Conservation (phyloP, 2,113 vertebrate species). For the Callionymus lyra region DNA sequence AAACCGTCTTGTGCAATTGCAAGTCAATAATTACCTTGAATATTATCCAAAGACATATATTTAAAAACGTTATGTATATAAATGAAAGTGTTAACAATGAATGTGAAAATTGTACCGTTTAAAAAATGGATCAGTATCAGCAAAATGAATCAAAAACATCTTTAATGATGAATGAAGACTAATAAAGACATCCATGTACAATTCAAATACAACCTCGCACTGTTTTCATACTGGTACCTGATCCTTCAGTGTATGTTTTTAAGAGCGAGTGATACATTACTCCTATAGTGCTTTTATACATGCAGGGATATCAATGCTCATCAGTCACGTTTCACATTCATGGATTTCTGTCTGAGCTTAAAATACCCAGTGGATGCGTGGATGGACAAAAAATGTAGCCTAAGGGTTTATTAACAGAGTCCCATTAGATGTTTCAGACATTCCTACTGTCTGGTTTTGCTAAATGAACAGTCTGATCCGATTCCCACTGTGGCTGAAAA, state of each 20-base stretch:
- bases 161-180: no score
- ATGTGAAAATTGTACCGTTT: no score
- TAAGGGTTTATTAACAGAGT: conserved; percentile 39
- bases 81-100: no score
- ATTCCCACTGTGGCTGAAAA: no score
- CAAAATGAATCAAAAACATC: no score
- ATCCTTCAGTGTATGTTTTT: conserved; percentile 8
- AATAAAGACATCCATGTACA: no score
- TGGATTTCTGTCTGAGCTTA: conserved; percentile 40
- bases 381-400: conserved; percentile 12
- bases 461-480: no score
- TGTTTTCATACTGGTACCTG: conserved; percentile 1
- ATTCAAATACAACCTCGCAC: not conserved
- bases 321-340: conserved; percentile 46
- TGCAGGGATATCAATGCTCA: conserved; percentile 38
- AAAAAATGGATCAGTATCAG: no score
- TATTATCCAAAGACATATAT: no score
- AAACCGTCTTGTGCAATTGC: no score
- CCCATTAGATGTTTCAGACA: conserved; percentile 28
- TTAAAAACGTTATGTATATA: no score
- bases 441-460: conserved; percentile 25
- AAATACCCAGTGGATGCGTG: conserved; percentile 24
- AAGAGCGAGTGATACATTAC: conserved; percentile 22
- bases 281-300: conserved; percentile 29
- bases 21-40: no score